phyloP scores from a whole-genome alignment of 2,113 vertebrate genomes.

The Platanista minor region DNA sequence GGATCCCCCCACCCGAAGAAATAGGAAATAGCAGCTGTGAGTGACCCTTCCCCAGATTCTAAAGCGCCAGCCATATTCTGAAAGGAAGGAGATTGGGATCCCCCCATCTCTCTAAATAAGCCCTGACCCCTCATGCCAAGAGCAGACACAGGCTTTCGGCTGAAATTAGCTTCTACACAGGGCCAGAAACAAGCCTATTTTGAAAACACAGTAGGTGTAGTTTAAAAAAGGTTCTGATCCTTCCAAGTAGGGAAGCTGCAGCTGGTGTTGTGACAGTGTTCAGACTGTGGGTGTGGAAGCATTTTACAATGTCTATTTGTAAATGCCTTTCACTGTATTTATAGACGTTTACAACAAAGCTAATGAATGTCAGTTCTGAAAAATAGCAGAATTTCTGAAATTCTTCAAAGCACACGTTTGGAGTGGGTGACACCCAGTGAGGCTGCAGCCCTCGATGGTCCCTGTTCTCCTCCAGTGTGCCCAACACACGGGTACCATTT shows the following conservation, averaged over 20 bases:
- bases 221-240: constrained; percentile 71
- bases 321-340: constrained; percentile 75
- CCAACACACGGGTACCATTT: background rate
- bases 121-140: constrained; percentile 27
- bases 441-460: background rate
- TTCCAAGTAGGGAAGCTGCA: constrained; percentile 71
- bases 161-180: constrained; percentile 46
- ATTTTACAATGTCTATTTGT: constrained; percentile 76
- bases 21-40: background rate
- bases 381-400: constrained; percentile 60
- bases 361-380: constrained; percentile 69
- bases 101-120: background rate
- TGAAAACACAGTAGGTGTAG: constrained; percentile 74
- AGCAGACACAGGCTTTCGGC: constrained; percentile 20
- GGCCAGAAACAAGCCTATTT: constrained; percentile 64
- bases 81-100: background rate
- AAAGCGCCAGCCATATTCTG: background rate
- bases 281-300: constrained; percentile 74
- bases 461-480: background rate
- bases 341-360: constrained; percentile 73
- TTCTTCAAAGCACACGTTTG: constrained; percentile 41
- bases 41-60: background rate
- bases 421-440: constrained; percentile 17
- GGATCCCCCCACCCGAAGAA: background rate
- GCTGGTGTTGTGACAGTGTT: constrained; percentile 76